Conservation (phyloP, 2,888 invertebrate genomes). For the Leptopilina syphax region DNA sequence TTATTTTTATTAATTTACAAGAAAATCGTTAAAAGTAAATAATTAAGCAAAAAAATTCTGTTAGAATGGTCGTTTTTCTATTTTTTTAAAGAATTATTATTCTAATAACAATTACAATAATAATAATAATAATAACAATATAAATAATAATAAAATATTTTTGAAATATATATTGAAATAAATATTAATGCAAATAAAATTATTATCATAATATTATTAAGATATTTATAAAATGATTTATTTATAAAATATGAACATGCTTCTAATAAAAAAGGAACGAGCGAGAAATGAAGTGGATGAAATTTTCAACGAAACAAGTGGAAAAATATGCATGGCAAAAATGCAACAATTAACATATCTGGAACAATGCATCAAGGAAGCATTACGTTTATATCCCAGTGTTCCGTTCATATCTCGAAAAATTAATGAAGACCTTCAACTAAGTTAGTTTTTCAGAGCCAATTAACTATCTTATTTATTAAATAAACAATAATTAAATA, state of each 20-base stretch:
- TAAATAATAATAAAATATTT: too few relatives aligned
- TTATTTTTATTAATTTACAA: too few relatives aligned
- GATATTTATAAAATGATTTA: not conserved
- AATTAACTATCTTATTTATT: not conserved
- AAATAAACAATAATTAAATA: too few relatives aligned
- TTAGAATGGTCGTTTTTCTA: too few relatives aligned
- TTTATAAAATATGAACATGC: not conserved
- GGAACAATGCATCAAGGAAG: constrained; percentile 85
- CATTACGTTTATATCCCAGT: constrained; percentile 82
- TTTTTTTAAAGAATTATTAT: too few relatives aligned
- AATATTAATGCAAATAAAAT: not conserved
- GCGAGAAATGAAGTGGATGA: constrained; percentile 67
- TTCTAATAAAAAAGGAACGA: constrained; percentile 53
- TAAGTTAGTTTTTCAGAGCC: constrained; percentile 9
- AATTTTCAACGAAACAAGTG: constrained; percentile 77
- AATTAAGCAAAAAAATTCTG: too few relatives aligned
- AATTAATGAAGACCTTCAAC: constrained; percentile 66
- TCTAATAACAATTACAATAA: too few relatives aligned
- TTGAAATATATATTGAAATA: too few relatives aligned
- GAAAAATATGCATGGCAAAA: constrained; percentile 78
- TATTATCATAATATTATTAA: not conserved
- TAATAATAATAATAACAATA: too few relatives aligned
- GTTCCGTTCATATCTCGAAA: constrained; percentile 82
- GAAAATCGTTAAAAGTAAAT: too few relatives aligned
- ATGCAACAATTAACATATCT: constrained; percentile 82